Conservation (phyloP, 2,113 vertebrate species). For the Amphiprion ocellaris region DNA sequence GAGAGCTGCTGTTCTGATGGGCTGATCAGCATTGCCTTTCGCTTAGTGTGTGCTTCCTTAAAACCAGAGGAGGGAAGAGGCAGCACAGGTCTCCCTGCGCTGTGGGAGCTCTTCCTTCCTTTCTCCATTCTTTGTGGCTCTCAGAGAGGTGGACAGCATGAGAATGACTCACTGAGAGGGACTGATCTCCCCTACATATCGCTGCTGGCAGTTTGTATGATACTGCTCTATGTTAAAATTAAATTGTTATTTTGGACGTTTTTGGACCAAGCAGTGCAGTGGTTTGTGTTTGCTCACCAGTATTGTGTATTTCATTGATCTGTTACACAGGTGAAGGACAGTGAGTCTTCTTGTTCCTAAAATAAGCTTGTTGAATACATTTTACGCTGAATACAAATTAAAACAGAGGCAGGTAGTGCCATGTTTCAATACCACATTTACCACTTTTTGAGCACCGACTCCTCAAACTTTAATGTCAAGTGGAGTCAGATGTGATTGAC, state of each 20-base stretch:
- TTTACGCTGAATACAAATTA: neutral
- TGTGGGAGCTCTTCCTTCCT: slow-evolving; percentile 49
- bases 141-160: slow-evolving; percentile 46
- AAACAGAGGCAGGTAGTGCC: neutral
- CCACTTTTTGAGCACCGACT: neutral
- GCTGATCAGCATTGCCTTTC: slow-evolving; percentile 17
- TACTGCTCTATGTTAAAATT: slow-evolving; percentile 11
- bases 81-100: slow-evolving; percentile 33
- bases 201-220: slow-evolving; percentile 36
- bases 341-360: neutral
- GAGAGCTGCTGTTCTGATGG: slow-evolving; percentile 35
- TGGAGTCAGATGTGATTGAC: neutral
- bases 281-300: neutral
- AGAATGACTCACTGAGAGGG: slow-evolving; percentile 63
- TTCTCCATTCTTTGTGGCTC: slow-evolving; percentile 31
- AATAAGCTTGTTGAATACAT: neutral
- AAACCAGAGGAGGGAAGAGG: slow-evolving; percentile 34
- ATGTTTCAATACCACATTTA: too few species aligned
- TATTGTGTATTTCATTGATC: neutral
- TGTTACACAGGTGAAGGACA: neutral
- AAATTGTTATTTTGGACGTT: slow-evolving; percentile 18
- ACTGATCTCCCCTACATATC: slow-evolving; percentile 32
- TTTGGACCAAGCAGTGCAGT: neutral
- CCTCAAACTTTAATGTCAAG: neutral
- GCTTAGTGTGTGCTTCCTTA: slow-evolving; percentile 30